Conservation (phyloP, 2,797 vertebrate species). For the Adrianichthys oophorus region DNA sequence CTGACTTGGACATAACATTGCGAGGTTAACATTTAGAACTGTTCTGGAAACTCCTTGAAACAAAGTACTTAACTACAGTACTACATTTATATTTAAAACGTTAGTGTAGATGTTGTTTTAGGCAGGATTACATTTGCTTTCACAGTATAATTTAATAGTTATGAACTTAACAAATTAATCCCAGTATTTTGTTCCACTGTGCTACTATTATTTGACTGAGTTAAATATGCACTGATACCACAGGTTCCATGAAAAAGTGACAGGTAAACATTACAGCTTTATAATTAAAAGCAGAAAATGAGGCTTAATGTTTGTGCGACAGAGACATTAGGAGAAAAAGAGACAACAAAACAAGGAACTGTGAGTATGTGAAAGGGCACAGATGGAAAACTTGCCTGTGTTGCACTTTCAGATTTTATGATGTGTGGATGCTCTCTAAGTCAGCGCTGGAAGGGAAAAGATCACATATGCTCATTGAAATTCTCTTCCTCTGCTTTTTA, state of each 20-base stretch:
- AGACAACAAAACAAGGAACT: slow-evolving; percentile 29
- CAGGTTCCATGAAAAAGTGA: slow-evolving; percentile 12
- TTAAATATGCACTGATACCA: slow-evolving; percentile 12
- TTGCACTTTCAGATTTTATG: slow-evolving; percentile 66
- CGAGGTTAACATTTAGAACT: slow-evolving; percentile 11
- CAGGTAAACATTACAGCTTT: slow-evolving; percentile 13
- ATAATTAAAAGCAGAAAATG: slow-evolving; percentile 38
- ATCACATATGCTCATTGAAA: slow-evolving; percentile 52
- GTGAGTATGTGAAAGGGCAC: slow-evolving; percentile 44
- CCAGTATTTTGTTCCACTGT: no score
- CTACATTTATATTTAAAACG: no score
- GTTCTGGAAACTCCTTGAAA: not conserved
- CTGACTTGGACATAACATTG: slow-evolving; percentile 10
- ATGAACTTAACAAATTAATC: no score
- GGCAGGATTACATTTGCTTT: no score
- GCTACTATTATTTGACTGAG: slow-evolving; percentile 3
- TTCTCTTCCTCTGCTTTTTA: slow-evolving; percentile 24
- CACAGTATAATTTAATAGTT: no score
- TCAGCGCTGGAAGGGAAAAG: slow-evolving; percentile 63
- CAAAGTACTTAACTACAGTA: not conserved
- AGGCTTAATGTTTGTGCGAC: slow-evolving; percentile 16
- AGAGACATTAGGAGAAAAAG: slow-evolving; percentile 13
- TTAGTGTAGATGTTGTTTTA: no score
- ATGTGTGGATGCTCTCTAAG: slow-evolving; percentile 58
- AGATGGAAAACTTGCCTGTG: slow-evolving; percentile 67